phyloP scores from a whole-genome alignment of 2,113 vertebrate species.

The Eretmochelys imbricata region DNA sequence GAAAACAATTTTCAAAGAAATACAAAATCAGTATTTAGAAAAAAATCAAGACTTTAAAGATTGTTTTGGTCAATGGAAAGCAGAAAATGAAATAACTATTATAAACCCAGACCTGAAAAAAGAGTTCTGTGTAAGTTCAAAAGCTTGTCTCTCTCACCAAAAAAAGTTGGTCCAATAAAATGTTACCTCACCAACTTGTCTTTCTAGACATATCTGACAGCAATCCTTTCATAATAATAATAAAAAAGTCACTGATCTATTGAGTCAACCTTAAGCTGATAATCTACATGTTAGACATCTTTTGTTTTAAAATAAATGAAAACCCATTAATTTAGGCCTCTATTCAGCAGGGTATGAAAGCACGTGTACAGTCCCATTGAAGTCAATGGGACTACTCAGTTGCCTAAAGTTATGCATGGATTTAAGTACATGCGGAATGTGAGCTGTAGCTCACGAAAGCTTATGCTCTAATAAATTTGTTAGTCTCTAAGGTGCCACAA shows the following conservation, averaged over 20 bases:
- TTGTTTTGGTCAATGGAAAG: not conserved
- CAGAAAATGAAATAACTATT: not conserved
- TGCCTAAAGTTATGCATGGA: not conserved
- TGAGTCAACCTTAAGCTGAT: not conserved
- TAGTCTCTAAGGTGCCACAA: too few relatives aligned
- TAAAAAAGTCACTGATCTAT: not conserved
- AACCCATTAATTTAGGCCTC: too few relatives aligned
- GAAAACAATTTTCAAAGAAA: not conserved
- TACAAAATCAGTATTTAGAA: not conserved
- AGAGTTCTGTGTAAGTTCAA: not conserved
- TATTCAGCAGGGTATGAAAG: not conserved
- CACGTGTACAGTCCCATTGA: not conserved
- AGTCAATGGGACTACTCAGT: not conserved
- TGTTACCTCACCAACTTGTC: not conserved
- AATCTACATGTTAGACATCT: not conserved
- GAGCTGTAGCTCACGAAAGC: too few relatives aligned
- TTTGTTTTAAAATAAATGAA: not conserved
- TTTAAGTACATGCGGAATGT: not conserved
- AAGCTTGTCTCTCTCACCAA: not conserved
- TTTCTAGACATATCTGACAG: not conserved
- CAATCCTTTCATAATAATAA: not conserved
- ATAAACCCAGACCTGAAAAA: not conserved
- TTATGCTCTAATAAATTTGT: too few relatives aligned
- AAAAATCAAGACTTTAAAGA: not conserved
- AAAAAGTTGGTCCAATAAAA: not conserved